Percentiles rank a stretch among this genome's conserved stretches.
Conservation (phyloP, 2,113 vertebrate species). For the Beaufortia kweichowensis region DNA sequence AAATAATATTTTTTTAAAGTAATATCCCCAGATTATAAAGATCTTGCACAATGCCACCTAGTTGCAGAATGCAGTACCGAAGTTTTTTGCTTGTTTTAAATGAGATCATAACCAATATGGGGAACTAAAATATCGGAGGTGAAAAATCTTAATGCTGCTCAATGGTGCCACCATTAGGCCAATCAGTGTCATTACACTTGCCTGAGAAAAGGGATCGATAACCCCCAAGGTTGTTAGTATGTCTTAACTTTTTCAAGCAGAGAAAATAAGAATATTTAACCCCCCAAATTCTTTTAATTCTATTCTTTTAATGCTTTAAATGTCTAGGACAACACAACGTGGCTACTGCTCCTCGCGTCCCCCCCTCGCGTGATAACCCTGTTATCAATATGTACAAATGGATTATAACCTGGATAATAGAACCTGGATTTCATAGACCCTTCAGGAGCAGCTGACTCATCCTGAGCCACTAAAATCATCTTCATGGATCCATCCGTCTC, state of each 20-base stretch:
- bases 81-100: not conserved
- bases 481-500: conserved; percentile 11
- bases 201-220: conserved; percentile 16
- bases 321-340: conserved; percentile 29
- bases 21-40: no score
- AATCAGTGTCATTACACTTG: conserved; percentile 17
- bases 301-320: not conserved
- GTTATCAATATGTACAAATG: conserved; percentile 74
- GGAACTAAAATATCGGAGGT: not conserved
- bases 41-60: not conserved
- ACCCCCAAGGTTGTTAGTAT: not conserved
- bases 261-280: conserved; percentile 24
- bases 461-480: conserved; percentile 50
- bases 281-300: not conserved
- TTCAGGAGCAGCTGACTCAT: conserved; percentile 59
- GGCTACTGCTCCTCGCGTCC: conserved; percentile 58
- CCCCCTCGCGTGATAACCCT: conserved; percentile 57
- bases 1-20: no score
- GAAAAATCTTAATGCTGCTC: not conserved
- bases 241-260: not conserved
- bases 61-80: not conserved
- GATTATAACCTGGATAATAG: conserved; percentile 77
- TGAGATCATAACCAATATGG: not conserved
- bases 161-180: not conserved
- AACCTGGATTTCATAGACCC: conserved; percentile 75